phyloP scores from a whole-genome alignment of 1,140 invertebrate genomes.

The Drosophila rhopaloa region DNA sequence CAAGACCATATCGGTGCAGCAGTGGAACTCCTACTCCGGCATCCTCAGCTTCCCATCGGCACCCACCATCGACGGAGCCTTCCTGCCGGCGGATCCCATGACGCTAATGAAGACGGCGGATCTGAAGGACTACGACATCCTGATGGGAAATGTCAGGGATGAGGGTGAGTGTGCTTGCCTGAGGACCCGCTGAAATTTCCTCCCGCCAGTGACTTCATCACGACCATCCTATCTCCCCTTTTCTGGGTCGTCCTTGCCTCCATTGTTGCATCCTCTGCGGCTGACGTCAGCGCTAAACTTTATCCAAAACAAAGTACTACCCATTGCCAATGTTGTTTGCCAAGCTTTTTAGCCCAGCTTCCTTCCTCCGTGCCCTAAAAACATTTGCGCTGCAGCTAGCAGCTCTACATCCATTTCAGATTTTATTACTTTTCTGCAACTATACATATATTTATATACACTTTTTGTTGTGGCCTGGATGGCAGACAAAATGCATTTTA shows the following conservation, averaged over 20 bases:
- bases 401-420: conserved; percentile 70
- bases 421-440: conserved; percentile 73
- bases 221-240: not conserved
- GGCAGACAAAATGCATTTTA: conserved; percentile 66
- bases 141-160: conserved; percentile 94
- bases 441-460: conserved; percentile 31
- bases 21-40: conserved; percentile 95
- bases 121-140: conserved; percentile 92
- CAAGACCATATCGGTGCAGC: conserved; percentile 92
- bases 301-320: conserved; percentile 56
- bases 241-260: conserved; percentile 36
- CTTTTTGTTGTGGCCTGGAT: conserved; percentile 42
- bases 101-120: conserved; percentile 92
- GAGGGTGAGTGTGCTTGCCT: conserved; percentile 88
- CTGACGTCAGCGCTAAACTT: conserved; percentile 56
- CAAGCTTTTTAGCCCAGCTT: conserved; percentile 29
- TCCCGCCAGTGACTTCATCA: conserved; percentile 13
- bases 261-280: conserved; percentile 38
- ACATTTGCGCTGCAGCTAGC: conserved; percentile 62
- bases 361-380: conserved; percentile 21
- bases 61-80: conserved; percentile 94
- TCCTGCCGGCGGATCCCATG: conserved; percentile 93
- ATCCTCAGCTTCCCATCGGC: conserved; percentile 95
- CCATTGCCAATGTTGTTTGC: conserved; percentile 62
- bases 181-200: conserved; percentile 2